These are phyloP conservation scores for Drosophila seguyi DNA, from an alignment of 1,140 invertebrate genomes.

Conservation along the genomic window DNA sequence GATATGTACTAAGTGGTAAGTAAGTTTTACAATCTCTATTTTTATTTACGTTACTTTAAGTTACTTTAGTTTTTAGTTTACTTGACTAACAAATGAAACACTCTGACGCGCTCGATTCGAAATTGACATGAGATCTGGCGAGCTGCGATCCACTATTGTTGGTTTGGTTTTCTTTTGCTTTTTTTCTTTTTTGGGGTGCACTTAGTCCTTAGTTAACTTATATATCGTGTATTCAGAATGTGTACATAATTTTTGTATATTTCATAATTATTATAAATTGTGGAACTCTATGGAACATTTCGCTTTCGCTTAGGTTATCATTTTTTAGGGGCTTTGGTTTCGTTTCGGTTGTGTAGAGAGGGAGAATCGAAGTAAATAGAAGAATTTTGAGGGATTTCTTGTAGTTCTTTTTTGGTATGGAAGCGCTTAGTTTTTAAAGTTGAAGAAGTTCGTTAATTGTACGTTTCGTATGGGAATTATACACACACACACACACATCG, in stretches of 20 bases:
- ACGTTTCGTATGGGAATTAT: constrained; percentile 56
- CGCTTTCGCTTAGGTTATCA: constrained; percentile 26
- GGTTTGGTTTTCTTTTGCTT: neutral
- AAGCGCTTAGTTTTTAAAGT: constrained; percentile 67
- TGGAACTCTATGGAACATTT: constrained; percentile 49
- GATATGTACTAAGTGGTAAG: constrained; percentile 75
- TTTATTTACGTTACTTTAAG: constrained; percentile 17
- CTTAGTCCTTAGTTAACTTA: constrained; percentile 57
- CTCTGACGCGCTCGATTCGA: constrained; percentile 38
- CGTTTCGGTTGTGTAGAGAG: neutral
- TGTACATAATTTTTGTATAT: constrained; percentile 23
- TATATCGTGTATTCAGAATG: constrained; percentile 42
- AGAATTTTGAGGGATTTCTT: constrained; percentile 12
- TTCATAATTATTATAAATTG: constrained; percentile 34
- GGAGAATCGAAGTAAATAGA: constrained; percentile 26
- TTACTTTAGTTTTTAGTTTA: constrained; percentile 13
- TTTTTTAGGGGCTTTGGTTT: constrained; percentile 4
- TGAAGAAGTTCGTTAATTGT: constrained; percentile 70
- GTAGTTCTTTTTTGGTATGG: constrained; percentile 43
- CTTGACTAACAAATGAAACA: constrained; percentile 47
- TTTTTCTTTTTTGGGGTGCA: constrained; percentile 49
- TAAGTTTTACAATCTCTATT: constrained; percentile 45
- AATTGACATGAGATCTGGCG: constrained; percentile 75
- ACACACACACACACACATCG: constrained; percentile 23
- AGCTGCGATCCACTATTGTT: constrained; percentile 28